These are phyloP conservation scores for Mystacides longicornis DNA, from an alignment of 2,888 invertebrate species.

Conservation along the genomic window DNA sequence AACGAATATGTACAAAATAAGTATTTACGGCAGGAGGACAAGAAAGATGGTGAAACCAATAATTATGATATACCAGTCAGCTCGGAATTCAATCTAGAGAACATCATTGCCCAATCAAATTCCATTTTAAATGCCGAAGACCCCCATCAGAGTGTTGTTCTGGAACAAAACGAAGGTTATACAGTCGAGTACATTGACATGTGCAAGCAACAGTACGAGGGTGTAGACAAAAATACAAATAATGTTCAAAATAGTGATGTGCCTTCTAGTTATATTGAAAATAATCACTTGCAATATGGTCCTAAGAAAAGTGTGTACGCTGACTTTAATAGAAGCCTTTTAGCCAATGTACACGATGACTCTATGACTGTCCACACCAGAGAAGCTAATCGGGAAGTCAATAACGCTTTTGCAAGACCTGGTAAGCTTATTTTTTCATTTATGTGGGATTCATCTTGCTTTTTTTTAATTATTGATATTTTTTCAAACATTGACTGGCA, in stretches of 20 bases:
- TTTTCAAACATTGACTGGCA: no score
- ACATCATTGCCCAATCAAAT: slow-evolving; percentile 24
- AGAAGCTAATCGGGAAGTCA: slow-evolving; percentile 59
- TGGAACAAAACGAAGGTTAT: slow-evolving; percentile 19
- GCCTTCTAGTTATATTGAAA: slow-evolving; percentile 20
- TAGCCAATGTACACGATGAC: slow-evolving; percentile 49
- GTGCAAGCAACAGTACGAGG: slow-evolving; percentile 12
- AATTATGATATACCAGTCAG: slow-evolving; percentile 26
- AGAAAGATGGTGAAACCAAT: slow-evolving; percentile 42
- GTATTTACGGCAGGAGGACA: slow-evolving; percentile 33
- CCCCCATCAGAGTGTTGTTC: slow-evolving; percentile 16
- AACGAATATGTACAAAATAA: neutral
- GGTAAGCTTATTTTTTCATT: slow-evolving; percentile 32
- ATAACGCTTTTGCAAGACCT: slow-evolving; percentile 53
- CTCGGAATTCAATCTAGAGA: slow-evolving; percentile 25
- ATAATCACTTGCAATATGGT: slow-evolving; percentile 34
- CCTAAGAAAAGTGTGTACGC: slow-evolving; percentile 35
- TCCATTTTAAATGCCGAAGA: slow-evolving; percentile 22
- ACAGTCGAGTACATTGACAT: slow-evolving; percentile 18
- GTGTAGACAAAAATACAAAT: slow-evolving; percentile 4
- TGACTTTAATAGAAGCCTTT: slow-evolving; percentile 44
- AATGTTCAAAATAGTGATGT: slow-evolving; percentile 8
- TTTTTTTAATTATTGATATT: no score
- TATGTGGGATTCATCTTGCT: no score
- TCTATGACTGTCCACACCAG: slow-evolving; percentile 63